Evolutionary conservation across 2,113 vertebrate species (phyloP).

Genomic region (Pterocles orientalis): DNA sequence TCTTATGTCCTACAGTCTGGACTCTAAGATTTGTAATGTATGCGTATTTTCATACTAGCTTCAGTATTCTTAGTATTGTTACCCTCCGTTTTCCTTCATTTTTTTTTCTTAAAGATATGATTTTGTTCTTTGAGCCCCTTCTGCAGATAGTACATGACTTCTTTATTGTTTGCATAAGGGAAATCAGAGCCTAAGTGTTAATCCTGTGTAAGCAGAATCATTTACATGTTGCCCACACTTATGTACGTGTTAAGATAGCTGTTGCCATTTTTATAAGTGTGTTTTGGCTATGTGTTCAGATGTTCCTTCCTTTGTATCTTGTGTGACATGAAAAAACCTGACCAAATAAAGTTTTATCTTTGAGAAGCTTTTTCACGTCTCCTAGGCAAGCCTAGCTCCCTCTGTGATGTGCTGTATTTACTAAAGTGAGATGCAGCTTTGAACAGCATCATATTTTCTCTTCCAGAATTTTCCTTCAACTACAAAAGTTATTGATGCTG

Average conservation of each 20-base stretch:
- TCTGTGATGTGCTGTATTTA: background rate
- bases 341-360: background rate
- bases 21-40: background rate
- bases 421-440: background rate
- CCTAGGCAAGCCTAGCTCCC: background rate
- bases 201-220: background rate
- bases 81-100: rapidly evolving
- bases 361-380: background rate
- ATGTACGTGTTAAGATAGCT: background rate
- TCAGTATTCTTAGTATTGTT: background rate
- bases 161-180: background rate
- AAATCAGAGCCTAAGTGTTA: background rate
- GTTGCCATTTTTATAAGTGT: background rate
- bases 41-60: background rate
- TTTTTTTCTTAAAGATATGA: background rate
- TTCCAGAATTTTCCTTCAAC: slow-evolving; percentile 13
- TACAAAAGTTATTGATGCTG: background rate
- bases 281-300: background rate
- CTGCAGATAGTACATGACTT: background rate
- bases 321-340: background rate
- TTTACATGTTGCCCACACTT: background rate
- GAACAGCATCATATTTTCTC: slow-evolving; percentile 2
- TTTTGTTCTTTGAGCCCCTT: background rate
- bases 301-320: background rate
- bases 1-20: background rate